Percentiles rank a stretch among this genome's conserved stretches.
Evolutionary conservation across 1,140 invertebrate genomes (phyloP).

Genomic region (Drosophila kurseongensis): DNA sequence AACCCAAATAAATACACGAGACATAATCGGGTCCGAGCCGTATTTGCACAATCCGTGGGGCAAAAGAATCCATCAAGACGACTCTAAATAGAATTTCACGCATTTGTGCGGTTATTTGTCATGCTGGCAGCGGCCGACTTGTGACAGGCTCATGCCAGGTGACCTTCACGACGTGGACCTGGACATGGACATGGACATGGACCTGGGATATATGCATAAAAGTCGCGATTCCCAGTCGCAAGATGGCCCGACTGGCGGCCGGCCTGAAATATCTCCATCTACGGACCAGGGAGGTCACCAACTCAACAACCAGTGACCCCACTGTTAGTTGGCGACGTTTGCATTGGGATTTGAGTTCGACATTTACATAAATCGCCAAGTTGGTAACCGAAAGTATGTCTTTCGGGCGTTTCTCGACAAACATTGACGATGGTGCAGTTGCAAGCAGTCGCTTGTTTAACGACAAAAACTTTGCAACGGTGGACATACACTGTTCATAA

Average conservation of each 20-base stretch:
- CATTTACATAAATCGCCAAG: constrained; percentile 75
- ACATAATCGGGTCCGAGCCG: constrained; percentile 16
- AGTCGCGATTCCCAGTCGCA: constrained; percentile 25
- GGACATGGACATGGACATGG: constrained; percentile 22
- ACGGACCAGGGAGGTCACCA: constrained; percentile 63
- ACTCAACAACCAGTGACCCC: constrained; percentile 23
- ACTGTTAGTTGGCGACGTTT: constrained; percentile 44
- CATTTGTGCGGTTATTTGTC: constrained; percentile 76
- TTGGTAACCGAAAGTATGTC: constrained; percentile 36
- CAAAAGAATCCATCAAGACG: constrained; percentile 44
- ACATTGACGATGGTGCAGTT: constrained; percentile 63
- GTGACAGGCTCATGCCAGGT: constrained; percentile 62
- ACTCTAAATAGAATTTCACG: constrained; percentile 70
- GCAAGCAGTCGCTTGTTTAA: constrained; percentile 41
- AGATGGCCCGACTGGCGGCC: constrained; percentile 54
- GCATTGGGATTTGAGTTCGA: constrained; percentile 29
- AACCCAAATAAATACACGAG: constrained; percentile 60
- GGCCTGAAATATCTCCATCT: constrained; percentile 68
- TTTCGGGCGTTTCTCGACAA: constrained; percentile 58
- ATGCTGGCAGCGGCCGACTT: constrained; percentile 47
- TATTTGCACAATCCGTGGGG: constrained; percentile 57
- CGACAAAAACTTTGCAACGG: constrained; percentile 55
- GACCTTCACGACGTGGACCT: constrained; percentile 74
- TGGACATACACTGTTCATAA: constrained; percentile 4
- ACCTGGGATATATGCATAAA: constrained; percentile 23